These are phyloP conservation scores for Ceratina calcarata DNA, from an alignment of 1,140 invertebrate species.

Conservation along the genomic window DNA sequence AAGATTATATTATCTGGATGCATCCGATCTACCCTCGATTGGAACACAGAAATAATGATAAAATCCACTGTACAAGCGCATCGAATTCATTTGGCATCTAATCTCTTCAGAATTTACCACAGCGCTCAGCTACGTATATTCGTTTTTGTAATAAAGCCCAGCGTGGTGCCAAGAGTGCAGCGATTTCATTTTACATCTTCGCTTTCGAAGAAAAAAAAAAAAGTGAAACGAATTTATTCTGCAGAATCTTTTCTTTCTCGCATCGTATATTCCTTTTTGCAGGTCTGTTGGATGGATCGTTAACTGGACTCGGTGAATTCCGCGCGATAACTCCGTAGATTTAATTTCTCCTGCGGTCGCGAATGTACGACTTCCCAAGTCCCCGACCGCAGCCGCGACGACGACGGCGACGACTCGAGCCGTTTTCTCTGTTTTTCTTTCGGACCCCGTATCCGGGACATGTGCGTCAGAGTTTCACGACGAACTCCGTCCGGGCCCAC, in stretches of 20 bases:
- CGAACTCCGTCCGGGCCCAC: constrained; percentile 2
- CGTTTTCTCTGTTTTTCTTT: constrained; percentile 36
- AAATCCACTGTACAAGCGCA: background rate
- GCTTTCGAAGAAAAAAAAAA: background rate
- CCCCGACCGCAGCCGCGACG: constrained; percentile 28
- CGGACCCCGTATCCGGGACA: constrained; percentile 50
- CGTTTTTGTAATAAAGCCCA: no score
- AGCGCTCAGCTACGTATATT: no score
- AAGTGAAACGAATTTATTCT: background rate
- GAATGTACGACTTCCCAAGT: constrained; percentile 51
- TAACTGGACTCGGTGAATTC: background rate
- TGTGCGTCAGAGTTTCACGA: constrained; percentile 32
- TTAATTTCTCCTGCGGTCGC: constrained; percentile 44
- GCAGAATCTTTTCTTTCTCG: no score
- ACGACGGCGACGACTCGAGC: background rate
- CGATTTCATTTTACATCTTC: no score
- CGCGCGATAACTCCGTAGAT: constrained; percentile 31
- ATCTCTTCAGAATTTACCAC: no score
- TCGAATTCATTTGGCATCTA: background rate
- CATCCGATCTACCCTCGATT: background rate
- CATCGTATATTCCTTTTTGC: no score
- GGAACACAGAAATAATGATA: background rate
- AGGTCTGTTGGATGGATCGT: no score
- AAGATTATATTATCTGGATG: background rate
- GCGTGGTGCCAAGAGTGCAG: no score